A percentile compares a stretch with the other conserved stretches of the same genome.
phyloP scores from a whole-genome alignment of 2,113 vertebrate genomes.

The Petrocephalus zakoni region DNA sequence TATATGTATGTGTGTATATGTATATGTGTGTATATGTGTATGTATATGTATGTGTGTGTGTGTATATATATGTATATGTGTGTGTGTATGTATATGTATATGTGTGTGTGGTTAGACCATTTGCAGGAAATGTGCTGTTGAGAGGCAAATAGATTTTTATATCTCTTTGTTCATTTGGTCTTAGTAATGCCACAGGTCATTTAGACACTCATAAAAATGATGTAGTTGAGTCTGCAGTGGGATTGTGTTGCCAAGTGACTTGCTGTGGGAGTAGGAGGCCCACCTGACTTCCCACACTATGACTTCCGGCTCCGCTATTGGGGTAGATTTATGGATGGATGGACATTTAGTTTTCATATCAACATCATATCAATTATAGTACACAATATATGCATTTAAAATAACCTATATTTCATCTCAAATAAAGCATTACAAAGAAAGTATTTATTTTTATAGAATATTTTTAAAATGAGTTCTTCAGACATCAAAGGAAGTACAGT shows the following conservation, averaged over 20 bases:
- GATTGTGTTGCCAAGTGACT: background rate
- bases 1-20: background rate
- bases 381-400: background rate
- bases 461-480: background rate
- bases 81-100: background rate
- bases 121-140: background rate
- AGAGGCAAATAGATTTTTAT: background rate
- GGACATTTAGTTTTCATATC: background rate
- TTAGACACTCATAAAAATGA: background rate
- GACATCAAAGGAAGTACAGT: conserved; percentile 22
- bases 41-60: too few relatives aligned
- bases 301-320: background rate
- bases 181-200: background rate
- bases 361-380: background rate
- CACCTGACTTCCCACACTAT: background rate
- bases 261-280: background rate
- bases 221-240: background rate
- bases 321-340: background rate
- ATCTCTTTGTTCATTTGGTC: background rate
- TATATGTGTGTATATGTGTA: too few relatives aligned
- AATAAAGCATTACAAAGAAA: background rate
- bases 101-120: background rate
- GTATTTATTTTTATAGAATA: background rate
- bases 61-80: too few relatives aligned
- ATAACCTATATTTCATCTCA: background rate